Base-by-base conservation (phyloP, 37 sponge, comb jelly and placozoan species). In the Halisarca cf. caerulea region DNA sequence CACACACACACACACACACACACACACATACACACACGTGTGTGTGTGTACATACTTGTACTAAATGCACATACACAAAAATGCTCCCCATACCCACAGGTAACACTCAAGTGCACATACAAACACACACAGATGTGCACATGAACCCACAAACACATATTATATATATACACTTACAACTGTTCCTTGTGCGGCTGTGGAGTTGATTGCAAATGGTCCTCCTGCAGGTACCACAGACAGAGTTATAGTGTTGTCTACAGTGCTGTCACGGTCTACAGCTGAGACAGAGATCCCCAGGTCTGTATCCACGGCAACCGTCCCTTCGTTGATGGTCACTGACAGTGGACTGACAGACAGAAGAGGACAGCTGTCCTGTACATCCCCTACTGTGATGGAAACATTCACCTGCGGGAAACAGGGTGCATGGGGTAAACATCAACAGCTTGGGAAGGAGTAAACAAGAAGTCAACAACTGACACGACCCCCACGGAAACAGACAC, bases 361-460 rank as follows among this genome's bases (percentile, higher is more conserved):
- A 44, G 77, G 77, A 74, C 77, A 74, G 45, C 41, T 32, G 24
- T 74, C 77, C 45, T 43, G 45, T 5, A 36, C 42, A 74, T 74
- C 45, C 18, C 38, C 15, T n/a, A 74, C 36, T 39, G 77, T 43
- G 25, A 74, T 23, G 15, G 41, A 15, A 37, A 74, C 77, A 41
- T 2, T 15, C 7, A 74, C 43, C 77, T 74, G 45, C 37, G 33
- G n/a, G n/a, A n/a, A 68, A 1, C 69, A 68, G 1, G 15, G 33
- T 17, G 69, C 2, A 6, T 17, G 69, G 33, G 2, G 69, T 28
- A 68, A 47, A 47, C 51, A 47, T 14, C 51, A 47, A 47, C 9
- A 47, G 11, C 11, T 11, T 14, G 11, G 11, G 9, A 47, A 47
- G 51, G 11, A 6, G 11, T 11, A 47, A 47, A 47, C 51, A 47